Conservation (phyloP, 35 echinoderm and acorn worm species). For the Anneissia japonica region DNA sequence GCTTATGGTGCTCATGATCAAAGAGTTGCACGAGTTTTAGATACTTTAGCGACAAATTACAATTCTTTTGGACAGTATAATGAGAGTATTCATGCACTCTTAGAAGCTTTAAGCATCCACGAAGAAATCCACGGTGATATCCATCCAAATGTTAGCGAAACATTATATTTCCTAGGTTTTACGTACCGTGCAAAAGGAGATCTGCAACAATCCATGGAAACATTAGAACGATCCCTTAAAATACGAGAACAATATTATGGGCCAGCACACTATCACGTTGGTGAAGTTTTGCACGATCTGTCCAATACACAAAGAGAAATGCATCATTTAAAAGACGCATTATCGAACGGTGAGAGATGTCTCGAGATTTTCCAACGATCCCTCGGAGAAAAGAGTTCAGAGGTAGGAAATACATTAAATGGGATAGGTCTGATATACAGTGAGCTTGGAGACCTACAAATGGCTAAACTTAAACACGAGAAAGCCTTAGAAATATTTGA, state of each 20-base stretch:
- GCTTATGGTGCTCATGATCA: background rate
- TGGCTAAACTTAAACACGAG: background rate
- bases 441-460: background rate
- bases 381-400: background rate
- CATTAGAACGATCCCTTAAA: background rate
- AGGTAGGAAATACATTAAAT: background rate
- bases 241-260: background rate
- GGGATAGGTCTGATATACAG: background rate
- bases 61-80: background rate
- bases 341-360: background rate
- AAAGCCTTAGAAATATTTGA: background rate
- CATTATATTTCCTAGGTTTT: background rate
- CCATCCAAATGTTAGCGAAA: background rate
- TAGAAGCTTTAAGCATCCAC: background rate
- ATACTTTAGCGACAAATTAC: background rate
- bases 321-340: background rate
- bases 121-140: background rate
- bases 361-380: background rate
- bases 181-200: background rate
- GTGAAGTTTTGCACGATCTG: background rate
- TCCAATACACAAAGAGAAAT: background rate
- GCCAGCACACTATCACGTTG: background rate
- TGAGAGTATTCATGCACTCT: background rate
- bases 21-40: background rate
- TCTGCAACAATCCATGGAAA: background rate